phyloP scores from a whole-genome alignment of 1,140 invertebrate genomes.

The Probaryconus sp. region DNA sequence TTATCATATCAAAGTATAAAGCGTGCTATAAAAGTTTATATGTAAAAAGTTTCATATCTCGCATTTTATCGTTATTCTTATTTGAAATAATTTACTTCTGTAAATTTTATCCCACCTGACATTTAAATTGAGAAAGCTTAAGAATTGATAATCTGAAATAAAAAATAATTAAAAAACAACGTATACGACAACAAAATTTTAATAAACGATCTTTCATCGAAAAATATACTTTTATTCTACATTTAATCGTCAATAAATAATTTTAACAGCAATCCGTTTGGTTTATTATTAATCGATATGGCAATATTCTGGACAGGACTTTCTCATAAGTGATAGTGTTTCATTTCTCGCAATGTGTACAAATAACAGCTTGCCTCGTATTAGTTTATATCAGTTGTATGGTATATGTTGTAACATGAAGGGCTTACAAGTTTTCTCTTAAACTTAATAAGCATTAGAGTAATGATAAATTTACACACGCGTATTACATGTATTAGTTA shows the following conservation, averaged over 20 bases:
- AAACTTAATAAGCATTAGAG: constrained; percentile 34
- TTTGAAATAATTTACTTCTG: constrained; percentile 1
- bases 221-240: no score
- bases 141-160: no score
- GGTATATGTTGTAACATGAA: constrained; percentile 11
- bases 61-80: constrained; percentile 22
- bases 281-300: constrained; percentile 10
- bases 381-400: constrained; percentile 21
- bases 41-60: constrained; percentile 28
- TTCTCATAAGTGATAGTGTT: constrained; percentile 6
- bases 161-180: no score
- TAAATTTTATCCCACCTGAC: constrained; percentile 24
- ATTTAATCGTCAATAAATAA: no score
- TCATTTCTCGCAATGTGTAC: not conserved
- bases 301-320: not conserved
- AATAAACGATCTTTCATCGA: no score
- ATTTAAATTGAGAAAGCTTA: constrained; percentile 3
- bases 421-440: constrained; percentile 36
- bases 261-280: no score
- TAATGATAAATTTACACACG: constrained; percentile 23
- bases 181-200: no score
- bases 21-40: constrained; percentile 30
- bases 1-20: constrained; percentile 37
- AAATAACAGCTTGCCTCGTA: constrained; percentile 10
- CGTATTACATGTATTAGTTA: not conserved